A percentile compares a stretch with the other conserved stretches of the same genome.
These are phyloP conservation scores for Fukomys damarensis DNA, from an alignment of 2,113 vertebrate genomes.

Conservation along the genomic window DNA sequence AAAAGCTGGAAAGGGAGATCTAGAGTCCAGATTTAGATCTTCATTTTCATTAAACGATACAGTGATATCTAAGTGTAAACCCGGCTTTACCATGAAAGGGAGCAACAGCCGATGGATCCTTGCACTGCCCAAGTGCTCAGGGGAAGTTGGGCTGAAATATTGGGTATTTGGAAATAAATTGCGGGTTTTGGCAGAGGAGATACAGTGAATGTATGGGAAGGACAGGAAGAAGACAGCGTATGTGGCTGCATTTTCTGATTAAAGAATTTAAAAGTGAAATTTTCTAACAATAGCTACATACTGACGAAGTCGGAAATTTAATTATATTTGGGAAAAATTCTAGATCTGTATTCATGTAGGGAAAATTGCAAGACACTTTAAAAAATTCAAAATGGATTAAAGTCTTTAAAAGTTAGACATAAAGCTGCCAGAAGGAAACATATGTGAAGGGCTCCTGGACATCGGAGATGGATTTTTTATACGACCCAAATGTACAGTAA, in stretches of 20 bases:
- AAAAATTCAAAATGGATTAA: not conserved
- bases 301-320: slow-evolving; percentile 30
- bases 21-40: slow-evolving; percentile 62
- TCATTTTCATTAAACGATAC: slow-evolving; percentile 75
- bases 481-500: not conserved
- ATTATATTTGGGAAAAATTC: not conserved
- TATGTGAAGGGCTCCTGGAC: not conserved
- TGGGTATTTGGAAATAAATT: not conserved
- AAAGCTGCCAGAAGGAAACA: not conserved
- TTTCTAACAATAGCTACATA: slow-evolving; percentile 34
- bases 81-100: slow-evolving; percentile 78
- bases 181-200: not conserved
- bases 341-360: not conserved
- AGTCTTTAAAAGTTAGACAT: not conserved
- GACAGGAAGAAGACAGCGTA: not conserved
- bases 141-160: slow-evolving; percentile 73
- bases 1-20: slow-evolving; percentile 71
- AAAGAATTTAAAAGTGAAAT: slow-evolving; percentile 40
- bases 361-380: not conserved
- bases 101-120: slow-evolving; percentile 78
- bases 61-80: slow-evolving; percentile 72
- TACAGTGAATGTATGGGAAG: not conserved
- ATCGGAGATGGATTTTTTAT: not conserved
- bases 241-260: not conserved
- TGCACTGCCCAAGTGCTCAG: slow-evolving; percentile 73